These are phyloP conservation scores for Oryzias sinensis DNA, from an alignment of 2,797 vertebrate genomes.

Conservation along the genomic window DNA sequence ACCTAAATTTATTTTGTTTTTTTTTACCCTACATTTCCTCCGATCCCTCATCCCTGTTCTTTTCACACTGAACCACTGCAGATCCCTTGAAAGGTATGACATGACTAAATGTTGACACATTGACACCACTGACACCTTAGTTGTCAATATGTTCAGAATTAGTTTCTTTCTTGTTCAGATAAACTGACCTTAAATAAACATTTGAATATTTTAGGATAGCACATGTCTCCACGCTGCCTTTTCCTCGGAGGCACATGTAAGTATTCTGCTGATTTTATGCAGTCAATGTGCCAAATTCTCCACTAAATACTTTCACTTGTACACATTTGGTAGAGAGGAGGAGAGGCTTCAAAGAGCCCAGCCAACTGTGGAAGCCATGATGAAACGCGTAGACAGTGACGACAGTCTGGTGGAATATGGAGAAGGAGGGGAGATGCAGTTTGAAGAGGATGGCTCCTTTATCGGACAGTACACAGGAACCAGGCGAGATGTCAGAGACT, in stretches of 20 bases:
- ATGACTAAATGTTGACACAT: constrained; percentile 52
- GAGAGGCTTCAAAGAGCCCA: constrained; percentile 92
- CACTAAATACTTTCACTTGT: neutral
- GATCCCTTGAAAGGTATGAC: constrained; percentile 88
- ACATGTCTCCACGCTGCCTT: constrained; percentile 76
- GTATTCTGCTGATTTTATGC: constrained; percentile 7
- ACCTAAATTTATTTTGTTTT: no score
- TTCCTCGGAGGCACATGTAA: constrained; percentile 73
- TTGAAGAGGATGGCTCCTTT: constrained; percentile 96
- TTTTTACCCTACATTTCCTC: constrained; percentile 28
- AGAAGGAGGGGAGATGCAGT: constrained; percentile 92
- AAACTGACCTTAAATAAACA: constrained; percentile 8
- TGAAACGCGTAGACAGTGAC: constrained; percentile 89
- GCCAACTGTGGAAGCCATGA: constrained; percentile 87
- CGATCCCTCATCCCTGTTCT: constrained; percentile 48
- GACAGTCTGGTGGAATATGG: constrained; percentile 98
- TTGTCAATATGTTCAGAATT: neutral
- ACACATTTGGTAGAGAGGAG: constrained; percentile 82
- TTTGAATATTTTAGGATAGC: constrained; percentile 72
- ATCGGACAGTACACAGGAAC: constrained; percentile 95
- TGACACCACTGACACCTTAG: constrained; percentile 34
- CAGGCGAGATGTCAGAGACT: constrained; percentile 88
- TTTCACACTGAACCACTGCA: constrained; percentile 76
- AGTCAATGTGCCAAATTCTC: neutral
- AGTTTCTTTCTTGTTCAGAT: neutral